Evolutionary conservation across 2,888 invertebrate species (phyloP), one percentile per base, ranked within the genome.

Genomic region (Tiphia femorata): DNA sequence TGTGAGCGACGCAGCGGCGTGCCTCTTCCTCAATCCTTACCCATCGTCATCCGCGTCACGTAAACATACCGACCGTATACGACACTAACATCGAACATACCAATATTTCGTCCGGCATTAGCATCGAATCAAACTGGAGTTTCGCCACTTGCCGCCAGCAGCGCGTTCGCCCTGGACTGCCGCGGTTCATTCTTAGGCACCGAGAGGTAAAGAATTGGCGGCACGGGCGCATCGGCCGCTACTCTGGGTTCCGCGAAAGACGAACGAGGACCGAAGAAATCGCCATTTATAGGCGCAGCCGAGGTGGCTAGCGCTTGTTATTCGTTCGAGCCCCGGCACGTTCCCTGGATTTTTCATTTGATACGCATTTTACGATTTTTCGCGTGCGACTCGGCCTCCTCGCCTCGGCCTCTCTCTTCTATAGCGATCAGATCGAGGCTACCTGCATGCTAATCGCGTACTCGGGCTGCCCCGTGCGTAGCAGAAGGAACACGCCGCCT

Each of bases 361-460:
- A 70, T 67, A 68, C 68, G 70, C 70, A 67, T 72, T 70, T 72
- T 70, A 72, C 72, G 67, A 73, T 73, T 73, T 72, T 67, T 67
- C 70, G 60, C 65, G 64, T 55, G 57, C 55, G 51, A 59, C 61
- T 61, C 47, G 35, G 58, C n/a, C n/a, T n/a, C n/a, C 37, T 44
- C 54, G 57, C 58, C 59, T 64, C 60, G 50, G 51, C 58, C 49
- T 60, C 59, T 55, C 57, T 64, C 43, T 67, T 44, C 47, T 17
- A 19, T 35, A 64, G 60, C 58, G 62, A 76, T 78, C 78, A 66
- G 73, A 77, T 77, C 77, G 75, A 72, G 65, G 58, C 76, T 64
- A 44, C 44, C 67, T 73, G 78, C 76, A 78, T 78, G 73, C 74
- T 73, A 78, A 78, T 78, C 62, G 62, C 55, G n/a, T n/a, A n/a